A percentile compares a stretch with the other conserved stretches of the same genome.
Conservation (phyloP, 1,140 invertebrate species). For the Olivierus martensii region DNA sequence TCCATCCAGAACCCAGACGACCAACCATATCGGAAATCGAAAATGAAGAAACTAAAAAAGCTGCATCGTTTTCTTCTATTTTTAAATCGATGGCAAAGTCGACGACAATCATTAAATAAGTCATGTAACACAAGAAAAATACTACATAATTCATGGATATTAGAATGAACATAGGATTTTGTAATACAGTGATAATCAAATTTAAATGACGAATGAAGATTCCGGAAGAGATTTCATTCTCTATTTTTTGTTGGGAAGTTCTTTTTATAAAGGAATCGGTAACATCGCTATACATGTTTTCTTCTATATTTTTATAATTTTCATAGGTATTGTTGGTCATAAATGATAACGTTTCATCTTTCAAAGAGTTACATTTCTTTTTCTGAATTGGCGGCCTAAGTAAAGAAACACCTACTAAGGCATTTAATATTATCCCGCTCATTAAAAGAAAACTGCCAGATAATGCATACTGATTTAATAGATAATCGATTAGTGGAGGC, state of each 20-base stretch:
- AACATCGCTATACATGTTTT: too few species aligned
- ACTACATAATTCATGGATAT: conserved; percentile 11
- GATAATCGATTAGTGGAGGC: conserved; percentile 24
- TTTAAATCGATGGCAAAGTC: conserved; percentile 20
- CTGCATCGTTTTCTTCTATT: conserved; percentile 6
- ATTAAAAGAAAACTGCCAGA: conserved; percentile 15
- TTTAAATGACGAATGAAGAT: too few species aligned
- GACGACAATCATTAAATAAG: conserved; percentile 17
- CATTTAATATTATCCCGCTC: conserved; percentile 11
- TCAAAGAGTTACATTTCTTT: too few species aligned
- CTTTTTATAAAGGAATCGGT: too few species aligned
- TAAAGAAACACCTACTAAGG: conserved; percentile 7
- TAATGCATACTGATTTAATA: conserved; percentile 20
- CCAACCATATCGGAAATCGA: conserved; percentile 17
- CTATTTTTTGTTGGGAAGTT: too few species aligned
- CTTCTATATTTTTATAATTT: too few species aligned
- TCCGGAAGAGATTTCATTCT: too few species aligned
- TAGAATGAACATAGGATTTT: conserved; percentile 14
- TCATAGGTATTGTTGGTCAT: too few species aligned
- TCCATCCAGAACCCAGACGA: conserved; percentile 15
- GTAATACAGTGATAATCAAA: not conserved
- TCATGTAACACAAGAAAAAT: conserved; percentile 16
- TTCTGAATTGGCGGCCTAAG: not conserved
- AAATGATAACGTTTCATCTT: too few species aligned
- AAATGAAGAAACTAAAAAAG: conserved; percentile 15